Conservation (phyloP, 1,140 invertebrate genomes). For the Aplysia californica region DNA sequence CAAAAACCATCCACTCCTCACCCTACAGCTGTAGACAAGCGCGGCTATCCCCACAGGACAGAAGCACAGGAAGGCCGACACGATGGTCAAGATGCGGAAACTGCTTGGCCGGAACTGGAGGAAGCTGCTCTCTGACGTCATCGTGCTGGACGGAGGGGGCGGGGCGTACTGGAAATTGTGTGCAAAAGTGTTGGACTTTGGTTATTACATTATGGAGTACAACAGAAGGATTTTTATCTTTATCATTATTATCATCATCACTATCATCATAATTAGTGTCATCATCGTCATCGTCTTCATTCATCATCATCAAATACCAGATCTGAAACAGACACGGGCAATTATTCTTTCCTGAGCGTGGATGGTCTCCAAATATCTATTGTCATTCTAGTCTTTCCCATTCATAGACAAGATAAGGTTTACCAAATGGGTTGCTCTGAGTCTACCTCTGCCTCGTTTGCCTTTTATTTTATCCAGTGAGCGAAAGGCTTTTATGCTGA, state of each 20-base stretch:
- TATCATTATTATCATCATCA: constrained; percentile 6
- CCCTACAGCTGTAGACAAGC: constrained; percentile 34
- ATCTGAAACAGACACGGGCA: too few species aligned
- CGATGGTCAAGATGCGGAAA: constrained; percentile 10
- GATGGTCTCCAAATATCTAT: too few species aligned
- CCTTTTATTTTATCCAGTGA: too few species aligned
- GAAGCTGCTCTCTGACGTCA: not conserved
- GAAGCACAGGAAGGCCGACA: constrained; percentile 31
- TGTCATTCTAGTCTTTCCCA: too few species aligned
- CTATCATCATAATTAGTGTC: not conserved
- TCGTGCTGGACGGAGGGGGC: not conserved
- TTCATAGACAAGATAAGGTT: too few species aligned
- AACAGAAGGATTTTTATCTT: not conserved
- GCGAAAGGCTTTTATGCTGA: too few species aligned
- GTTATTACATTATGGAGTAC: not conserved
- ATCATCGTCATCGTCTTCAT: not conserved
- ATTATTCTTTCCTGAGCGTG: too few species aligned
- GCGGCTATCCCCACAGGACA: constrained; percentile 35
- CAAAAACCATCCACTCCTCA: too few species aligned
- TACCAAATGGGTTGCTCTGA: too few species aligned
- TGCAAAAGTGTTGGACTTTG: not conserved
- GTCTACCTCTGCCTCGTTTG: too few species aligned
- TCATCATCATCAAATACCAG: too few species aligned
- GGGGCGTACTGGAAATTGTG: not conserved
- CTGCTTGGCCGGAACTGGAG: constrained; percentile 32